Conservation (phyloP, 2,113 vertebrate species). For the Passerina amoena region DNA sequence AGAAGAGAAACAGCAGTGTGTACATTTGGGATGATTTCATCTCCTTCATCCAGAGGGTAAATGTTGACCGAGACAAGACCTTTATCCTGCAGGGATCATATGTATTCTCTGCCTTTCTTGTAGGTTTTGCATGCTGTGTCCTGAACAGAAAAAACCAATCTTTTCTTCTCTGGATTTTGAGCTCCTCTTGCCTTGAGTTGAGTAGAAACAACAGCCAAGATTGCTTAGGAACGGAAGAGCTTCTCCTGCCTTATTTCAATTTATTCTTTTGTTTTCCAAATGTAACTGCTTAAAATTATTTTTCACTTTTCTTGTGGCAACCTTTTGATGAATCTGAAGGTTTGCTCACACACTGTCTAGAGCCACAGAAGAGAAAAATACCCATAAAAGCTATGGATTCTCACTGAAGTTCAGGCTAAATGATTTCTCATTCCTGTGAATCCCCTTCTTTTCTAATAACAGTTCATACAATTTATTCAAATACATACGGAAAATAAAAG, state of each 20-base stretch:
- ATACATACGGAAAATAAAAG: not conserved
- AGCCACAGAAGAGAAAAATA: not conserved
- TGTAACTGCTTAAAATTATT: not conserved
- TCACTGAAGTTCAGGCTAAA: not conserved
- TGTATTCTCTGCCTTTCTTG: not conserved
- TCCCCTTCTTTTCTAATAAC: not conserved
- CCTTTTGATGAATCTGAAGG: not conserved
- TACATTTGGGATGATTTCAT: slow-evolving; percentile 24
- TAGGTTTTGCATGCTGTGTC: not conserved
- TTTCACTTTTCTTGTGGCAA: not conserved
- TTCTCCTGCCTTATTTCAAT: not conserved
- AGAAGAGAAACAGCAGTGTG: not conserved
- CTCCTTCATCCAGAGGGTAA: slow-evolving; percentile 18
- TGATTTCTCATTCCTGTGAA: not conserved
- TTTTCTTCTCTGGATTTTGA: not conserved
- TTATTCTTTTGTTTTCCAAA: not conserved
- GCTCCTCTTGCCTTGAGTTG: not conserved
- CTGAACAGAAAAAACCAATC: not conserved
- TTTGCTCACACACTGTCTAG: not conserved
- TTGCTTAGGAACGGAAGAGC: not conserved
- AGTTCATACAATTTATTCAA: not conserved
- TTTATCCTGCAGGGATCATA: slow-evolving; percentile 3
- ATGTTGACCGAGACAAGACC: slow-evolving; percentile 28
- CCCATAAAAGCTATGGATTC: not conserved
- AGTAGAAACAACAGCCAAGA: not conserved